Evolutionary conservation across 2,113 vertebrate species (phyloP).

Genomic region (Empidonax traillii): DNA sequence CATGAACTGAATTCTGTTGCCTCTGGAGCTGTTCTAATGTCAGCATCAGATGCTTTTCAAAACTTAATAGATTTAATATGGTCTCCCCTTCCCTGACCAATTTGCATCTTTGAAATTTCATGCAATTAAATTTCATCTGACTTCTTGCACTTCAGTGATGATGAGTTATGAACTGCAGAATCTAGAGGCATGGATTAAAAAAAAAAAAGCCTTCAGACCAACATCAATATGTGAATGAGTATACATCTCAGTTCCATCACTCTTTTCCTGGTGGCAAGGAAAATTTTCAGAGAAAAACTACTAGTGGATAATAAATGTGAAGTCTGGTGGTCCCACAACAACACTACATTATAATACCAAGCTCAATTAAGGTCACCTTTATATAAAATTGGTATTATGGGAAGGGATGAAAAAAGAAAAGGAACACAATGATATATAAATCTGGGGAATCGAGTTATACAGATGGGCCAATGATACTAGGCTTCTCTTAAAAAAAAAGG

Average conservation of each 20-base stretch:
- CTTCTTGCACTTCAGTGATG: conserved; percentile 27
- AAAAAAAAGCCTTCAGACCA: conserved; percentile 4
- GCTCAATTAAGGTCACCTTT: conserved; percentile 46
- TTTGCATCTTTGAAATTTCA: conserved; percentile 58
- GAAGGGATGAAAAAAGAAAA: not conserved
- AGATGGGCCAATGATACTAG: not conserved
- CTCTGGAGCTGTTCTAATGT: conserved; percentile 48
- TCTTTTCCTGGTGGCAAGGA: conserved; percentile 25
- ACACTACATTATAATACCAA: conserved; percentile 4
- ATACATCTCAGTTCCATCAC: conserved; percentile 1
- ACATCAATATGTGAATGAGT: not conserved
- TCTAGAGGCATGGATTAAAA: not conserved
- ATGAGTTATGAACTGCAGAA: conserved; percentile 43
- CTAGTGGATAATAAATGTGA: conserved; percentile 41
- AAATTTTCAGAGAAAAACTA: conserved; percentile 27
- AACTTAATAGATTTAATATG: conserved; percentile 52
- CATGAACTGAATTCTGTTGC: conserved; percentile 13
- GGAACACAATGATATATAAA: conserved; percentile 19
- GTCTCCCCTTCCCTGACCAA: conserved; percentile 30
- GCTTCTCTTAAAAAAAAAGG: not conserved
- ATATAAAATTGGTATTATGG: conserved; percentile 38
- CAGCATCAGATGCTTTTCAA: conserved; percentile 51
- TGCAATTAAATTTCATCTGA: conserved; percentile 55
- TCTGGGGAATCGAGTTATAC: not conserved
- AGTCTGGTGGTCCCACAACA: conserved; percentile 3